These are phyloP conservation scores for Eilema sororculum DNA, from an alignment of 2,888 invertebrate species.

Conservation along the genomic window DNA sequence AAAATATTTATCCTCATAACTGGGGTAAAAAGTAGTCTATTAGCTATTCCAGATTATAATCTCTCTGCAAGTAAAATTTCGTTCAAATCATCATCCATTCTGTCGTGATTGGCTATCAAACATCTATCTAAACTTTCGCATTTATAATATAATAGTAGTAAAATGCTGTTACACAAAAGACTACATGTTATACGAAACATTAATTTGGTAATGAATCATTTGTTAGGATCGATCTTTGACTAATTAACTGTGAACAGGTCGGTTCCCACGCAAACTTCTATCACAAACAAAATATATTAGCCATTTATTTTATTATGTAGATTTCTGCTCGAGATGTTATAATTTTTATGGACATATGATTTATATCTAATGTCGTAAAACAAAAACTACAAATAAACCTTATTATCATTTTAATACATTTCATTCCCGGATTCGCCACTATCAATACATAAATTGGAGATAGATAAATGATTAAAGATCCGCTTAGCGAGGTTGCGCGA, in stretches of 20 bases:
- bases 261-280: constrained; percentile 46
- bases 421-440: not conserved
- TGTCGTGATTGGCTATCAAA: not conserved
- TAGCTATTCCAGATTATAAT: not conserved
- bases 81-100: not conserved
- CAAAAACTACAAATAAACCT: constrained; percentile 30
- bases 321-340: constrained; percentile 32
- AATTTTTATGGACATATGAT: constrained; percentile 46
- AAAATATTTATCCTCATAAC: not conserved
- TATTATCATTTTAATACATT: constrained; percentile 25
- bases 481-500: not conserved
- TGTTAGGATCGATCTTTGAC: constrained; percentile 47
- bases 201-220: constrained; percentile 42
- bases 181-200: constrained; percentile 14
- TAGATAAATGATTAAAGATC: not conserved
- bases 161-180: not conserved
- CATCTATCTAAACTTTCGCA: not conserved
- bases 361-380: constrained; percentile 32
- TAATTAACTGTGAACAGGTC: constrained; percentile 49
- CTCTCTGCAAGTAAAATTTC: not conserved
- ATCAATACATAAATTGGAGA: not conserved
- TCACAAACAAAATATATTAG: constrained; percentile 42
- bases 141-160: not conserved
- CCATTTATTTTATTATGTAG: constrained; percentile 45
- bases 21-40: not conserved